phyloP scores from a whole-genome alignment of 2,113 vertebrate species.

The Sula dactylatra region DNA sequence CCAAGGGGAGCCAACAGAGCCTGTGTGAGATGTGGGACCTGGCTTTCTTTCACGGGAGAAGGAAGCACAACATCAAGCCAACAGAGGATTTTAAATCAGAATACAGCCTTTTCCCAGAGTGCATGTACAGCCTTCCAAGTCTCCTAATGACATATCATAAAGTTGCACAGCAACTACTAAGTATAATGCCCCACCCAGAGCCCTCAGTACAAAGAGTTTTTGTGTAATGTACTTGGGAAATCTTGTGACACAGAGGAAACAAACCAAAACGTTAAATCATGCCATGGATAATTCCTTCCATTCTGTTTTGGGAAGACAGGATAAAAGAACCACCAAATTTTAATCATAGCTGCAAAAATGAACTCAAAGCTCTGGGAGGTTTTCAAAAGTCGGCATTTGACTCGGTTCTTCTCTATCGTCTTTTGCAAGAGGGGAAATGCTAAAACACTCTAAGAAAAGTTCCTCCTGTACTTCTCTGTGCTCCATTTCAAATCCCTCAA shows the following conservation, averaged over 20 bases:
- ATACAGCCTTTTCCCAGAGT: neutral
- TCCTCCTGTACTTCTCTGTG: neutral
- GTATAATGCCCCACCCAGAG: conserved; percentile 17
- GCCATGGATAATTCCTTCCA: conserved; percentile 22
- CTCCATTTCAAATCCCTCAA: neutral
- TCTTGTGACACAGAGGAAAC: conserved; percentile 49
- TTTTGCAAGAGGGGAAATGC: neutral
- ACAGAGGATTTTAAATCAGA: conserved; percentile 2
- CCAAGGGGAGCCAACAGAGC: neutral
- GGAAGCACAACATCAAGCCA: neutral
- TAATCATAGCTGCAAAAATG: neutral
- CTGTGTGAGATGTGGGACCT: neutral
- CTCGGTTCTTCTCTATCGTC: neutral
- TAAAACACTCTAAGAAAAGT: neutral
- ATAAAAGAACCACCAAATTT: conserved; percentile 15
- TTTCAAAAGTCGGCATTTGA: neutral
- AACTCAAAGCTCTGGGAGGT: neutral
- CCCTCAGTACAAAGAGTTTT: conserved; percentile 42
- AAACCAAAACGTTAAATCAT: conserved; percentile 36
- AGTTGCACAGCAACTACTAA: conserved; percentile 17
- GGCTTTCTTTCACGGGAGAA: neutral
- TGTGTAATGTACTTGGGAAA: conserved; percentile 46
- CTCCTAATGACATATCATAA: conserved; percentile 1
- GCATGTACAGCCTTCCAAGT: neutral
- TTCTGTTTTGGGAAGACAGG: neutral